Percentiles rank a stretch among this genome's conserved stretches.
Conservation (phyloP, 2,888 invertebrate species). For the Hyposoter dolosus region DNA sequence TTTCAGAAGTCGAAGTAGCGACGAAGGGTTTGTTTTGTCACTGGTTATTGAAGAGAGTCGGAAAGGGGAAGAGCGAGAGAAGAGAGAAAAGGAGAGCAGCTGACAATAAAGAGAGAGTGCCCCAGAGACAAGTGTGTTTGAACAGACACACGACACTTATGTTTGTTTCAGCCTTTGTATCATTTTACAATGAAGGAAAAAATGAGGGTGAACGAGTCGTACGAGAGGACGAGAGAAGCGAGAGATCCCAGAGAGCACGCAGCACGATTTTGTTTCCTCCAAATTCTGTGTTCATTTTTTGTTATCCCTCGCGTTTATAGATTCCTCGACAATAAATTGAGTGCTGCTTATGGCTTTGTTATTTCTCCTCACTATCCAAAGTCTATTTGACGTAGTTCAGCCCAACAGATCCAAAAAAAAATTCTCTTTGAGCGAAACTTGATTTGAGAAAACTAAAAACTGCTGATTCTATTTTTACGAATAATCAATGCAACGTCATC, state of each 20-base stretch:
- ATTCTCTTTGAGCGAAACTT: not conserved
- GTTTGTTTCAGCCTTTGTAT: constrained; percentile 80
- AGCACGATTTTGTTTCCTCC: not conserved
- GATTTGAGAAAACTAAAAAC: not conserved
- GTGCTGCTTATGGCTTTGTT: not conserved
- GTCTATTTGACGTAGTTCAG: not conserved
- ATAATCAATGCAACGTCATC: not conserved
- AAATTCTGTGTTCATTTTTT: constrained; percentile 39
- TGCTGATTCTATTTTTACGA: no score
- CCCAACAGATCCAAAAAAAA: not conserved
- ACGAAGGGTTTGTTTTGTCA: not conserved
- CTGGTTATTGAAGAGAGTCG: not conserved
- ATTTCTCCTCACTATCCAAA: not conserved
- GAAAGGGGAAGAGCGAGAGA: constrained; percentile 19
- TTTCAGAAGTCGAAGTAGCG: not conserved
- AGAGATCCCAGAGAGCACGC: constrained; percentile 38
- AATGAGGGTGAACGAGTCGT: constrained; percentile 18
- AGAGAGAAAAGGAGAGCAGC: constrained; percentile 55
- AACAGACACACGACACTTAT: constrained; percentile 84
- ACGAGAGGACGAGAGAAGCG: constrained; percentile 34
- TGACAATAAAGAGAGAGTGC: constrained; percentile 60
- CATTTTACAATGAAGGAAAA: constrained; percentile 78
- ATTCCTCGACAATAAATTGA: constrained; percentile 1
- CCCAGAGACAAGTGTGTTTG: constrained; percentile 81
- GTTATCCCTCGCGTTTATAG: not conserved